A percentile compares a stretch with the other conserved stretches of the same genome.
Conservation (phyloP, 2,888 invertebrate genomes). For the Caenorhabditis becei region DNA sequence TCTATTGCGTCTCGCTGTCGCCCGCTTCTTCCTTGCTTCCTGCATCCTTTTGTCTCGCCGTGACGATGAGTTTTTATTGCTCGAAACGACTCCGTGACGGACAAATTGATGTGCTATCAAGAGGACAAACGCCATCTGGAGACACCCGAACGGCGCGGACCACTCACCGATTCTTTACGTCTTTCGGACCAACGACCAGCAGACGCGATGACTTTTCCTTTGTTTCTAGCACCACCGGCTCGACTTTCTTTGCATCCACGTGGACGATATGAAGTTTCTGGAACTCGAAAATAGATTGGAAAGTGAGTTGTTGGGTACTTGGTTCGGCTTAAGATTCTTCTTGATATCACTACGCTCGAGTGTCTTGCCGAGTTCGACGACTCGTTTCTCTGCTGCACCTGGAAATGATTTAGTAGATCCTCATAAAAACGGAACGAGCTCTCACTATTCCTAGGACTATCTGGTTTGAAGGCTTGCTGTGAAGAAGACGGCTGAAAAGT, state of each 20-base stretch:
- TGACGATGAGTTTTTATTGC: conserved; percentile 63
- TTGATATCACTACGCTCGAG: conserved; percentile 40
- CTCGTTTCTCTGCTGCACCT: conserved; percentile 52
- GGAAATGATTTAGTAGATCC: conserved; percentile 11
- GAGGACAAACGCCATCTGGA: conserved; percentile 9
- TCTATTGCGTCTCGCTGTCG: conserved; percentile 49
- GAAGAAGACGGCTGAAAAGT: conserved; percentile 51
- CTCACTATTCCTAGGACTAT: conserved; percentile 58
- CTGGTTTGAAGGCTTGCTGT: conserved; percentile 50
- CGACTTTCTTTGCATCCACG: conserved; percentile 56
- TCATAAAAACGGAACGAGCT: not conserved
- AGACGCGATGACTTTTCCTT: conserved; percentile 64
- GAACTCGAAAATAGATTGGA: conserved; percentile 12
- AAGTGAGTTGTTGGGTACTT: conserved; percentile 15
- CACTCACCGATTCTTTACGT: conserved; percentile 70
- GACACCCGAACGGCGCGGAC: not conserved
- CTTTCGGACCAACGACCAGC: conserved; percentile 72
- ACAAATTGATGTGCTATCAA: conserved; percentile 55
- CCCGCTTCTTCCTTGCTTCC: conserved; percentile 16
- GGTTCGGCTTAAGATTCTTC: conserved; percentile 43
- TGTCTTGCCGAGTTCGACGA: conserved; percentile 33
- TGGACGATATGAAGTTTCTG: conserved; percentile 59
- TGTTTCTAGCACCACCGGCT: conserved; percentile 65
- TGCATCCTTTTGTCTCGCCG: conserved; percentile 35
- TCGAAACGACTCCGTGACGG: conserved; percentile 11